These are phyloP conservation scores for Melipona bicolor DNA, from an alignment of 2,888 invertebrate genomes.

Conservation along the genomic window DNA sequence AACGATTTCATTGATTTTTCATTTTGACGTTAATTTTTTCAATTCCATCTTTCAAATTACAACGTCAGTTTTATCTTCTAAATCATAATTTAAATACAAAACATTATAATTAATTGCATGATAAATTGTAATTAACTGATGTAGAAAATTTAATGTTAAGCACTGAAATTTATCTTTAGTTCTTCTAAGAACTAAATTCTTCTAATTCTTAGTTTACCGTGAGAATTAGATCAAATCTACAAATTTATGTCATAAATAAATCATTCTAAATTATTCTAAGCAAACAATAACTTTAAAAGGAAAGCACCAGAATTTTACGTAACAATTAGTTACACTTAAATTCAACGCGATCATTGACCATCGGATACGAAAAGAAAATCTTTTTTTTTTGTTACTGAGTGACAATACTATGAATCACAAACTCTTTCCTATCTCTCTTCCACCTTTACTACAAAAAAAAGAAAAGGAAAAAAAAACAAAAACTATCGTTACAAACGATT, in stretches of 20 bases:
- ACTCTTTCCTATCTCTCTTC: not conserved
- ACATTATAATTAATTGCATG: not conserved
- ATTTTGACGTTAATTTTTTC: not conserved
- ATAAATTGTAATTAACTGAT: not conserved
- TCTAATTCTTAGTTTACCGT: conserved; percentile 16
- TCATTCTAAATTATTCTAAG: not conserved
- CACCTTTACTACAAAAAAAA: not conserved
- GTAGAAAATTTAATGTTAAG: not conserved
- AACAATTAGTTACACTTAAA: conserved; percentile 1
- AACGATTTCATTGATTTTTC: too few relatives aligned
- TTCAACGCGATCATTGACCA: not conserved
- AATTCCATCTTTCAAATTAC: not conserved
- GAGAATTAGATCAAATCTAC: conserved; percentile 8
- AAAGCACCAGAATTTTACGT: conserved; percentile 4
- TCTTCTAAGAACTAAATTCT: too few relatives aligned
- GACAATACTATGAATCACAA: conserved; percentile 6
- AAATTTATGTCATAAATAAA: not conserved
- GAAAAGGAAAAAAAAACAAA: not conserved
- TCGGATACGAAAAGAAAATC: not conserved
- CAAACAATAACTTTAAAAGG: conserved; percentile 3
- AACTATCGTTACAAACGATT: not conserved
- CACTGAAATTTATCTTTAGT: conserved; percentile 7
- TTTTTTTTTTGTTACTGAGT: not conserved
- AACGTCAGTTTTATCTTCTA: not conserved
- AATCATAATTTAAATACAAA: not conserved